phyloP scores from a whole-genome alignment of 2,113 vertebrate genomes.

The Saguinus midas region DNA sequence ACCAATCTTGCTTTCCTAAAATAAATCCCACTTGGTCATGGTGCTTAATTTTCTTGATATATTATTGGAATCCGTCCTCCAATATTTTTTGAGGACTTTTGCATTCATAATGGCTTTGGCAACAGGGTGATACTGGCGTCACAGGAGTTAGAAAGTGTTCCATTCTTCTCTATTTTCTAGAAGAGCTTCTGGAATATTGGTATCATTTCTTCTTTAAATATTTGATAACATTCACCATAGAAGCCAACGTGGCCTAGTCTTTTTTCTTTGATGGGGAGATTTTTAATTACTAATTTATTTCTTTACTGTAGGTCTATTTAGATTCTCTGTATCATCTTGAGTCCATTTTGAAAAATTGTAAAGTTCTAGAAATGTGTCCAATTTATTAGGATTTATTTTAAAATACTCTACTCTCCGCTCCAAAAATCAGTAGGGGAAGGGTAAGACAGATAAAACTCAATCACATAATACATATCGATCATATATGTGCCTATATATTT shows the following conservation, averaged over 20 bases:
- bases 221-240: not conserved
- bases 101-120: not conserved
- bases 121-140: not conserved
- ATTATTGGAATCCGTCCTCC: not conserved
- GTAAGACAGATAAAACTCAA: not conserved
- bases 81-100: not conserved
- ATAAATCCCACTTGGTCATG: not conserved
- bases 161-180: not conserved
- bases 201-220: not conserved
- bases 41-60: not conserved
- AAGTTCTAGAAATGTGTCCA: not conserved
- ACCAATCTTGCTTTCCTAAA: not conserved
- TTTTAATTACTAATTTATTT: slow-evolving; percentile 12
- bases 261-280: not conserved
- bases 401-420: not conserved
- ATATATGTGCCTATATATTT: not conserved
- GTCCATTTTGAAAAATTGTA: not conserved
- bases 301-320: not conserved
- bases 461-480: not conserved
- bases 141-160: not conserved
- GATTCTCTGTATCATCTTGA: not conserved
- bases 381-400: slow-evolving; percentile 4
- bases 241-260: not conserved
- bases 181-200: not conserved
- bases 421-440: not conserved